Conservation (phyloP, 2,888 invertebrate genomes). For the Embidobia sp. region DNA sequence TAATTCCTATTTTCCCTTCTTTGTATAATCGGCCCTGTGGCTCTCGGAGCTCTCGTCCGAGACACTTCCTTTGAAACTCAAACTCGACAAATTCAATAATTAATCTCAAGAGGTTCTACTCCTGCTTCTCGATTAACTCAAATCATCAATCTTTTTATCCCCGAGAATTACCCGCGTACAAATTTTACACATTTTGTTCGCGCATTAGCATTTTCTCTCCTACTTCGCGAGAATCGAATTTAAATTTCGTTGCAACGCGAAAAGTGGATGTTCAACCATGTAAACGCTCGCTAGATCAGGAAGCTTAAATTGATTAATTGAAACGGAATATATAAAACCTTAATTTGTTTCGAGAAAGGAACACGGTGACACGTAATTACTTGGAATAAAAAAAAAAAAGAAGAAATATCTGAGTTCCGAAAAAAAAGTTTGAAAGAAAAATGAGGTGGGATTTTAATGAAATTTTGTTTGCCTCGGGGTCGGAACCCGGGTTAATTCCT, state of each 20-base stretch:
- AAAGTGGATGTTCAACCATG: slow-evolving; percentile 10
- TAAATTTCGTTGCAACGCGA: slow-evolving; percentile 8
- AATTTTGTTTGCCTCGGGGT: too few species aligned
- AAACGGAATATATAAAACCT: too few species aligned
- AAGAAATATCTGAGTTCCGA: too few species aligned
- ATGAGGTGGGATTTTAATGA: too few species aligned
- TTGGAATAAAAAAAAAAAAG: too few species aligned
- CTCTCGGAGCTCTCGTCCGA: slow-evolving; percentile 38
- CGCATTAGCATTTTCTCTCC: slow-evolving; percentile 22
- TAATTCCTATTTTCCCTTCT: slow-evolving; percentile 52
- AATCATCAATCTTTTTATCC: slow-evolving; percentile 46
- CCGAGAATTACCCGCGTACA: slow-evolving; percentile 24
- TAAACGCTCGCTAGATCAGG: neutral
- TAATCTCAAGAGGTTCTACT: slow-evolving; percentile 45
- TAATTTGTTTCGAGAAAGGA: too few species aligned
- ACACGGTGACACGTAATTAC: too few species aligned
- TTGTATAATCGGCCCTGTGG: slow-evolving; percentile 43
- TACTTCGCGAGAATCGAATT: slow-evolving; percentile 7
- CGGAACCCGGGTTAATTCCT: too few species aligned
- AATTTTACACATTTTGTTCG: slow-evolving; percentile 36
- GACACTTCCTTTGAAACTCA: slow-evolving; percentile 55
- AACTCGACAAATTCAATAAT: slow-evolving; percentile 56
- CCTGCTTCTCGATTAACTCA: slow-evolving; percentile 46
- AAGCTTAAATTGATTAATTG: neutral
- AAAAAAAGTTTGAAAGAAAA: too few species aligned